phyloP scores from a whole-genome alignment of 2,113 vertebrate genomes.

The Phodopus roborovskii region DNA sequence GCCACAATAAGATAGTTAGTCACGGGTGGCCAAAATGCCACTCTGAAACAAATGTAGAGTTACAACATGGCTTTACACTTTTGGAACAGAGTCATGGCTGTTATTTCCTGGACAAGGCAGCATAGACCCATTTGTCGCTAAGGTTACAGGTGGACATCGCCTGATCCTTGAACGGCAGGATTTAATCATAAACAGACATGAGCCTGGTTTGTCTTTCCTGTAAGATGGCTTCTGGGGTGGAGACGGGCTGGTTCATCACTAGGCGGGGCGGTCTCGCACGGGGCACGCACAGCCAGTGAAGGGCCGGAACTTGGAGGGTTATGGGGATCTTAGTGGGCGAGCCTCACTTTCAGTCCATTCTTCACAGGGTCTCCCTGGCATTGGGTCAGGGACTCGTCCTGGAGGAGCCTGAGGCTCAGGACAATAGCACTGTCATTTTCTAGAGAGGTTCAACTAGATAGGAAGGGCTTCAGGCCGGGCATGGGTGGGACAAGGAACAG shows the following conservation, averaged over 20 bases:
- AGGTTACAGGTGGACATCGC: background rate
- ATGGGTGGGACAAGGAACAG: background rate
- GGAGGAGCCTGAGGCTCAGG: background rate
- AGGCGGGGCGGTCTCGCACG: background rate
- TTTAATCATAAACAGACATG: background rate
- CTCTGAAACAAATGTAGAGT: background rate
- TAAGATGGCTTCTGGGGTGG: background rate
- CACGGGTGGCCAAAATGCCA: background rate
- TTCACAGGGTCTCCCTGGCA: background rate
- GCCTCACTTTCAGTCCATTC: background rate
- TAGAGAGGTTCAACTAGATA: background rate
- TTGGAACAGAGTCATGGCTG: background rate
- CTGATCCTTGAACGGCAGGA: background rate
- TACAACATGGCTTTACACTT: background rate
- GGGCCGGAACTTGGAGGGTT: background rate
- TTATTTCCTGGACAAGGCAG: background rate
- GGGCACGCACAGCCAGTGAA: fast-evolving
- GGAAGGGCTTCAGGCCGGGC: background rate
- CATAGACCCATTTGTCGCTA: background rate
- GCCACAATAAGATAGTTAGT: no score
- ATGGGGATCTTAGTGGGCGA: background rate
- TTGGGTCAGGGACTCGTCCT: background rate
- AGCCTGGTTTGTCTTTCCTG: background rate
- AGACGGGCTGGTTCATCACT: background rate
- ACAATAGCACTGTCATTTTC: constrained; percentile 49